Evolutionary conservation across 2,797 vertebrate genomes (phyloP), one percentile per base, ranked within the genome.

Genomic region (Enteromius radiatus): DNA sequence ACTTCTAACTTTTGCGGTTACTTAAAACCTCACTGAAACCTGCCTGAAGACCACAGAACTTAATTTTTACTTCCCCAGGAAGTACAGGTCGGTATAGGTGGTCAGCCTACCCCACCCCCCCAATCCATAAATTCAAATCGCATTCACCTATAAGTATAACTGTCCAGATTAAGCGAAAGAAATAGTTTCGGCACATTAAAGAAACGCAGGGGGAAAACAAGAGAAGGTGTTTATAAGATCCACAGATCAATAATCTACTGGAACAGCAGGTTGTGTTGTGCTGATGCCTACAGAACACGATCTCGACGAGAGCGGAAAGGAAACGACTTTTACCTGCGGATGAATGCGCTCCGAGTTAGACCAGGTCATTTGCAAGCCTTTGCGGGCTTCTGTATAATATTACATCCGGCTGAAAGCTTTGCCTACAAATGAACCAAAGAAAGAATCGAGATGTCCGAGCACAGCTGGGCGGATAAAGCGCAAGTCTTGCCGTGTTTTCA

Each of bases 381-480:
- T 38, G 67, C 49, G 23, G 56, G 76, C 71, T 61, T 68, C 76
- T 41, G 23, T 43, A 43, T 11, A 71, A 83, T 21, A 73, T 65
- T n/a, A 73, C 75, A 73, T 78, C 82, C 82, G 67, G 10, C 54
- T 41, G 6, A 54, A 71, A 31, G 67, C 56, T 41, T 78, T 17
- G 33, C 61, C 54, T 84, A 63, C 28, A 78, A 87, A 91, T 89
- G 82, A 87, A 64, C 84, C 28, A 52, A 31, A 38, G n/a, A 71
- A 43, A 79, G 33, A 52, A 21, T 47, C 26, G 12, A 43, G 9
- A 79, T 74, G 31, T 67, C 70, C 11, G 81, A 69, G 47, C 74
- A 28, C 81, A 83, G 28, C 52, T 78, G 81, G 10, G 74, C 74
- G 21, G 19, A 56, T 14, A 26, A 76, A 23, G 52, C 64, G 5